phyloP scores from a whole-genome alignment of 2,113 vertebrate species.

The Macrotis lagotis region DNA sequence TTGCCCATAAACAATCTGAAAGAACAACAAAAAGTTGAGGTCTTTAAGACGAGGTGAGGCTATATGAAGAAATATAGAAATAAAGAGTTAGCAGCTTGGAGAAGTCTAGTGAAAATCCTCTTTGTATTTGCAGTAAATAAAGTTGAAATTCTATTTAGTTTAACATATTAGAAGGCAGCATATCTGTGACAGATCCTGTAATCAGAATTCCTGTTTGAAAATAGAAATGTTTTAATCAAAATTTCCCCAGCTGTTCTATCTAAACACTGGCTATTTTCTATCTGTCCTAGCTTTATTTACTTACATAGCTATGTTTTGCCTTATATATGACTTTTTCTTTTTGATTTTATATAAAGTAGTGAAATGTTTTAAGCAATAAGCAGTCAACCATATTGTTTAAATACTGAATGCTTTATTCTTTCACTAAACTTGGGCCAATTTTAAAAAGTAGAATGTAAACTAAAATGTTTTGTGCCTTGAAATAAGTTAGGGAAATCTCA shows the following conservation, averaged over 20 bases:
- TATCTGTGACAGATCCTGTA: conserved; percentile 52
- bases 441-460: conserved; percentile 60
- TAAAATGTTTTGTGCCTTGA: conserved; percentile 55
- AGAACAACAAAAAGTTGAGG: neutral
- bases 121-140: conserved; percentile 29
- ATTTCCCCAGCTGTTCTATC: conserved; percentile 31
- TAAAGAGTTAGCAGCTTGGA: conserved; percentile 35
- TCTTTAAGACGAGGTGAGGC: conserved; percentile 7
- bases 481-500: conserved; percentile 64
- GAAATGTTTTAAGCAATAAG: conserved; percentile 35
- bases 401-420: conserved; percentile 53
- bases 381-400: conserved; percentile 40
- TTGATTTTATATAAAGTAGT: conserved; percentile 49
- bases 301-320: conserved; percentile 1
- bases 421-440: conserved; percentile 46
- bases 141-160: conserved; percentile 52
- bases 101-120: conserved; percentile 26
- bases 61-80: conserved; percentile 29
- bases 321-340: conserved; percentile 37
- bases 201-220: conserved; percentile 56
- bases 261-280: conserved; percentile 32
- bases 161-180: conserved; percentile 50
- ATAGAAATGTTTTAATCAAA: conserved; percentile 58
- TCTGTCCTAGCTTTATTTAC: conserved; percentile 19
- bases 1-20: neutral